Conservation (phyloP, 2,113 vertebrate species). For the Hydrolagus affinis region DNA sequence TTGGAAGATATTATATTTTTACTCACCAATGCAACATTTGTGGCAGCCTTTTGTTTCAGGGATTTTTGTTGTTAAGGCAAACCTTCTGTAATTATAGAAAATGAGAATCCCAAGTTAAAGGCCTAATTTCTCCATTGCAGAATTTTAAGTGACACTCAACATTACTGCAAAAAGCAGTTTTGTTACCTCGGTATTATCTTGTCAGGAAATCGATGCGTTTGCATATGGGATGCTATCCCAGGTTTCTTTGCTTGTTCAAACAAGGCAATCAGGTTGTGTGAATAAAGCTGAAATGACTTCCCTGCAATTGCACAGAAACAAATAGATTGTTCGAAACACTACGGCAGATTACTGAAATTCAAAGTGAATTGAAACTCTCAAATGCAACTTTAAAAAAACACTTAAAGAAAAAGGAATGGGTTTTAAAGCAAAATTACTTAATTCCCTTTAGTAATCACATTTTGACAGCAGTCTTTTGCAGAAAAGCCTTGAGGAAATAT, state of each 20-base stretch:
- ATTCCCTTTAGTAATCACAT: too few species aligned
- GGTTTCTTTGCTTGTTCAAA: constrained; percentile 97
- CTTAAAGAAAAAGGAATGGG: too few species aligned
- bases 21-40: constrained; percentile 96
- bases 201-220: constrained; percentile 93
- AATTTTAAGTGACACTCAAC: background rate
- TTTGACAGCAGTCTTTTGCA: too few species aligned
- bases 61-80: constrained; percentile 92
- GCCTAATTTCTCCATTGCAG: background rate
- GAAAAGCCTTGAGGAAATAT: too few species aligned
- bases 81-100: constrained; percentile 70
- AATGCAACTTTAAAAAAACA: too few species aligned
- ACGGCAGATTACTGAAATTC: background rate
- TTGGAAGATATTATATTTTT: background rate
- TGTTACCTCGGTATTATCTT: constrained; percentile 83
- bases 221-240: constrained; percentile 88
- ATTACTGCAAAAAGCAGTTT: background rate
- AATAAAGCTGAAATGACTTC: constrained; percentile 93
- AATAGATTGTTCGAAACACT: constrained; percentile 20
- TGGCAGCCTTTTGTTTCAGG: constrained; percentile 97
- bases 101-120: too few species aligned
- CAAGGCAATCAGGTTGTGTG: constrained; percentile 91
- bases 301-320: constrained; percentile 57
- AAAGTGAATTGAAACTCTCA: too few species aligned
- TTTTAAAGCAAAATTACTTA: too few species aligned